Conservation (phyloP, 2,113 vertebrate species). For the Capreolus pygargus region DNA sequence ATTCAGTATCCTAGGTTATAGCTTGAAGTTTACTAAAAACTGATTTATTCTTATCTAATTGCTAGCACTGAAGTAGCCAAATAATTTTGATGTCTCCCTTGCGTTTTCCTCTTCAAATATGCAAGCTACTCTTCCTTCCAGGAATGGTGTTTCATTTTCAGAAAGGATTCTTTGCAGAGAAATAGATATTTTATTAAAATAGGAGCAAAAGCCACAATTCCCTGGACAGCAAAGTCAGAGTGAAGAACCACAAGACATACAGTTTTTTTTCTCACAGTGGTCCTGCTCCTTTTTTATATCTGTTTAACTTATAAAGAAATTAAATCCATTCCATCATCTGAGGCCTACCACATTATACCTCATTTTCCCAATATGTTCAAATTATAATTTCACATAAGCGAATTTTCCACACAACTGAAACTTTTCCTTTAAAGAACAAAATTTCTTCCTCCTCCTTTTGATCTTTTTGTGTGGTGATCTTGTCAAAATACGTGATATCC, state of each 20-base stretch:
- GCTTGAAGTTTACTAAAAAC: slow-evolving; percentile 16
- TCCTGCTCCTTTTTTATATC: neutral
- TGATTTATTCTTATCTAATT: neutral
- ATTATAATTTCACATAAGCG: slow-evolving; percentile 16
- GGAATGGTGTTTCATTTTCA: slow-evolving; percentile 14
- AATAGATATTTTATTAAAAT: slow-evolving; percentile 39
- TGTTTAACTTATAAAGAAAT: slow-evolving; percentile 14
- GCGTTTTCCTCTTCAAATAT: neutral
- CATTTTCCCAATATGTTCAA: neutral
- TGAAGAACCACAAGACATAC: neutral
- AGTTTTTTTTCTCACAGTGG: neutral
- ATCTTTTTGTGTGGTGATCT: neutral
- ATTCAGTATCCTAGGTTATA: neutral
- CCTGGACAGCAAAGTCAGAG: neutral
- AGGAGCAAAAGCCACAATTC: slow-evolving; percentile 11
- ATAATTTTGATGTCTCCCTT: slow-evolving; percentile 31
- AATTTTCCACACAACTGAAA: slow-evolving; percentile 8
- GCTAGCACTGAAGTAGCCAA: neutral
- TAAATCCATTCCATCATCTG: neutral
- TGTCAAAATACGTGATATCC: slow-evolving; percentile 2
- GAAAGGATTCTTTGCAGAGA: neutral
- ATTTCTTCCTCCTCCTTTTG: neutral
- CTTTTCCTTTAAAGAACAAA: slow-evolving; percentile 9
- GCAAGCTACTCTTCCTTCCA: neutral
- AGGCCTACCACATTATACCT: neutral